phyloP scores from a whole-genome alignment of 2,888 invertebrate genomes.

The Bimastos eiseni region DNA sequence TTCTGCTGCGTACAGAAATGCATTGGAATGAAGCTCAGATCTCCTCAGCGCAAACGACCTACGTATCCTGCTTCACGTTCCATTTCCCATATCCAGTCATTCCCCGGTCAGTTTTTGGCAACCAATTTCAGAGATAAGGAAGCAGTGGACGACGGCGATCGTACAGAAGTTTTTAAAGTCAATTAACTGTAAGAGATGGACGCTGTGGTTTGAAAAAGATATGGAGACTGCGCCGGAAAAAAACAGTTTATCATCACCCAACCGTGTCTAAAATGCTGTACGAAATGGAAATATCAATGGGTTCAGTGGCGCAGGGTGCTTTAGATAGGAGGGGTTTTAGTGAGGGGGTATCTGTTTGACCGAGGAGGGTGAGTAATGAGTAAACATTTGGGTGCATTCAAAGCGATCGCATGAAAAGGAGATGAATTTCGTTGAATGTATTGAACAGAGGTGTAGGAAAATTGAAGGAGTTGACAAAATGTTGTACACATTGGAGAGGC shows the following conservation, averaged over 20 bases:
- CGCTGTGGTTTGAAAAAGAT: background rate
- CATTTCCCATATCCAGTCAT: no score
- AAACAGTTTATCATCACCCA: background rate
- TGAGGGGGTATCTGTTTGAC: background rate
- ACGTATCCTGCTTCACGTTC: no score
- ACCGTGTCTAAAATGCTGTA: background rate
- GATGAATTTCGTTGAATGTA: background rate
- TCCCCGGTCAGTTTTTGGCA: no score
- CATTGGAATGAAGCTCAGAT: no score
- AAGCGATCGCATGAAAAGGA: background rate
- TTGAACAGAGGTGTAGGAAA: no score
- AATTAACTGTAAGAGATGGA: background rate
- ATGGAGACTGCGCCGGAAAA: background rate
- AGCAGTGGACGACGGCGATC: no score
- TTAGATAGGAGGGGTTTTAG: background rate
- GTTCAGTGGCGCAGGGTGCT: background rate
- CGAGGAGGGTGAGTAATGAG: background rate
- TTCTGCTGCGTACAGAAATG: no score
- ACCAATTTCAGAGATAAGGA: no score
- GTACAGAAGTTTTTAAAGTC: background rate
- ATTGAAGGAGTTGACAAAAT: no score
- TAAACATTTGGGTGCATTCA: background rate
- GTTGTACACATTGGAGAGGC: no score
- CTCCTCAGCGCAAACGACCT: no score
- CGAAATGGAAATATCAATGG: background rate